Base-by-base conservation (phyloP, 2,888 invertebrate genomes). In the Drosophila borborema region DNA sequence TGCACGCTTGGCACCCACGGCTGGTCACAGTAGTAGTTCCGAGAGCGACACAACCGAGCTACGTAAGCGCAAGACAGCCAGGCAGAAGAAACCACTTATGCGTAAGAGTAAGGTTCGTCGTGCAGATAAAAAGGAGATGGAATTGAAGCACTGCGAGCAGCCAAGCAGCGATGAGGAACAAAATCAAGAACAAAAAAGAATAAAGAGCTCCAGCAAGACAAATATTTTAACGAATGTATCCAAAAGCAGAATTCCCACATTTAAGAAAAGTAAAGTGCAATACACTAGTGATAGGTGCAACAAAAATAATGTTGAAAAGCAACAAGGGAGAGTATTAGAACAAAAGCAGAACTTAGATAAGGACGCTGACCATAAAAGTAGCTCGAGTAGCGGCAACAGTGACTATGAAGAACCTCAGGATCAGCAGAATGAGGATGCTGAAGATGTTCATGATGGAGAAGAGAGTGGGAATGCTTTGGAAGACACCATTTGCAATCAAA, bases 21-120 rank as follows among this genome's bases (percentile, higher is more conserved):
- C 80, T 40, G 85, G 85, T 0, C 77, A 87, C 28, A 94, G 94
- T 43, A 95, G 94, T 87, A 94, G 92, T 81, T 93, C 93, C 7
- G 95, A 94, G 85, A 93, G 91, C 40, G 95, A 92, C 48, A 94
- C 91, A 20, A 94, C 92, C 23, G 92, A 92, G 74, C 69, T 92
- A 10, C 82, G 80, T 38, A 92, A 90, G 63, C 78, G 91, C 0
- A 91, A 88, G 34, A 80, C 87, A 0, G 91, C 86, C 14, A 84
- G 92, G 31, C 81, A 90, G 10, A 92, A 92, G 63, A 92, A 92
- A 64, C 88, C 87, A 0, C 72, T 80, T 4, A 62, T 85, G 46
- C 86, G 89, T 6, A 91, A 91, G 69, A 74, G 79, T 31, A 87
- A 86, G 9, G 66, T 75, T 0, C 65, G 86, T 0, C 49, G 71